Base-by-base conservation (phyloP, 2,888 invertebrate genomes). In the Baccha elongata region DNA sequence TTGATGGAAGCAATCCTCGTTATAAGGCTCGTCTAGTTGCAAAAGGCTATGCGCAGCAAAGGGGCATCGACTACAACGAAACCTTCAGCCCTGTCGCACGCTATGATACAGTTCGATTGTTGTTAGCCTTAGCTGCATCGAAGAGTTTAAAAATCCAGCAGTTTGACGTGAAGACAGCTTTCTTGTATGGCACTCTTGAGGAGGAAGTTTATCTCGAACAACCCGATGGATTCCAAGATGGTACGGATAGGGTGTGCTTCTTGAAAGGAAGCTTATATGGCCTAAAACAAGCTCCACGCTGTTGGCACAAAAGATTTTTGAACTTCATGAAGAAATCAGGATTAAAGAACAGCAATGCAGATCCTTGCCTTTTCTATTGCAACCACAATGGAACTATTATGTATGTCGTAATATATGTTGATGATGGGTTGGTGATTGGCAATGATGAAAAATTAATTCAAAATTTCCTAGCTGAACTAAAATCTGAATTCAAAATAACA, bases 351-450 rank as follows among this genome's bases (percentile, higher is more conserved):
- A 48, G 62, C 48, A 37, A 13, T 21, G 35, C 64, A 10, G 48
- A 64, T 26, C 64, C 64, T 6, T 64, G 62, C 11, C 21, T 48
- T 48, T 64, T 64, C 13, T 64, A 64, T 64, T 35, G 62, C 35
- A 48, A 64, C 46, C 62, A 6, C 32, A 64, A 64, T 21, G 62
- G 62, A 64, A 64, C 13, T 10, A 46, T 62, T 13, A 4, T 62
- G 7, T 46, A 62, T 62, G 62, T 62, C 10, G 62, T 62, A 19
- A 46, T 62, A 32, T 35, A 35, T n/a, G 44, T 44, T 3, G 44
- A 32, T 29, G 44, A 62, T 62, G 60, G 32, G n/a, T n/a, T 46
- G 7, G 32, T 62, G n/a, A 13, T 62, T 42, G 58, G 58, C 13
- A 62, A 62, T n/a, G 44, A 46, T 46, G 32, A 46, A 23, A 17